Evolutionary conservation across 2,888 invertebrate species (phyloP).

Genomic region (Hanleya hanleyi): DNA sequence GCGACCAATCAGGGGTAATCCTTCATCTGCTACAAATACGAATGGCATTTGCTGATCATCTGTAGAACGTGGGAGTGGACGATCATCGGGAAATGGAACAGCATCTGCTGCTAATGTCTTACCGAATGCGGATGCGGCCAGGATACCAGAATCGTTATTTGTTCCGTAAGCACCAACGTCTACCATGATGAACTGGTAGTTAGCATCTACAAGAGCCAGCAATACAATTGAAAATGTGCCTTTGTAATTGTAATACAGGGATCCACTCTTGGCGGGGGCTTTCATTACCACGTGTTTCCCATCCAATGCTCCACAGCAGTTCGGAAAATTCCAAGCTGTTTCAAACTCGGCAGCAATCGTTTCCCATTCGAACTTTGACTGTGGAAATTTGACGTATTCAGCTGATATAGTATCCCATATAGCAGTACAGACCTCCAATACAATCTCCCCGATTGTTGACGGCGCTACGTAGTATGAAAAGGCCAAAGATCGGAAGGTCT

Average conservation of each 20-base stretch:
- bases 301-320: conserved; percentile 37
- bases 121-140: conserved; percentile 17
- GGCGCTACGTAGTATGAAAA: background rate
- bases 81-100: conserved; percentile 7
- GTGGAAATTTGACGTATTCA: background rate
- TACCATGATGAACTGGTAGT: conserved; percentile 66
- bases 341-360: too few species aligned
- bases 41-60: conserved; percentile 21
- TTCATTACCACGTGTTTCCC: conserved; percentile 17
- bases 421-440: background rate
- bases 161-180: conserved; percentile 65
- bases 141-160: conserved; percentile 64
- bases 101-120: background rate
- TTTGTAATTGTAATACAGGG: conserved; percentile 21
- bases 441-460: background rate
- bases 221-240: conserved; percentile 47
- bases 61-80: conserved; percentile 20
- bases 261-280: background rate
- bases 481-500: background rate
- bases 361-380: background rate
- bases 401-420: background rate
- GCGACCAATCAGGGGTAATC: conserved; percentile 40
- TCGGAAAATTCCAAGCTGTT: conserved; percentile 68
- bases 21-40: conserved; percentile 47
- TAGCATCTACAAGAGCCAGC: conserved; percentile 58